These are phyloP conservation scores for Caenorhabditis remanei DNA, from an alignment of 1,140 invertebrate species.

Conservation along the genomic window DNA sequence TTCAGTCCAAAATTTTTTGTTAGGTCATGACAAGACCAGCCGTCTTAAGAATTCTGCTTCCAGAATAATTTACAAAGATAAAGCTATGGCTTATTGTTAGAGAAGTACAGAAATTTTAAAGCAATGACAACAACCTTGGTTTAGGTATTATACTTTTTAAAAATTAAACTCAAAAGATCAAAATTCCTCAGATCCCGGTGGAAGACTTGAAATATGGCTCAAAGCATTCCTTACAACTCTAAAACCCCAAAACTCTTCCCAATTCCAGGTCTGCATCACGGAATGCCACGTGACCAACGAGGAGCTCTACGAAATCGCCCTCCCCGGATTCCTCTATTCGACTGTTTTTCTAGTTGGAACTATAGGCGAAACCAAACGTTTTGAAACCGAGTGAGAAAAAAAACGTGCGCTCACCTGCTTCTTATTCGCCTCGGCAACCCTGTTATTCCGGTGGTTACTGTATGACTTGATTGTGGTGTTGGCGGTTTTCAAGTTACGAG, in stretches of 20 bases:
- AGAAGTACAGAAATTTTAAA: no score
- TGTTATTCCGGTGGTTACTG: slow-evolving; percentile 54
- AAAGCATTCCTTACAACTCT: neutral
- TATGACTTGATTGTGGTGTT: slow-evolving; percentile 58
- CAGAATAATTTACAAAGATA: no score
- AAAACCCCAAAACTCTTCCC: neutral
- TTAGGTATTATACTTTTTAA: no score
- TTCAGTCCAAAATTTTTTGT: no score
- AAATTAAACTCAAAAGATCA: no score
- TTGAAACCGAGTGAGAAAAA: no score
- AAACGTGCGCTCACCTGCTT: slow-evolving; percentile 63
- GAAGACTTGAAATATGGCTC: neutral
- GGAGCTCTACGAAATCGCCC: slow-evolving; percentile 63
- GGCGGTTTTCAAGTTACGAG: slow-evolving; percentile 57
- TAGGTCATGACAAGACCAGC: no score
- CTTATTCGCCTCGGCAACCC: slow-evolving; percentile 68
- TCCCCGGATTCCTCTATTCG: slow-evolving; percentile 66
- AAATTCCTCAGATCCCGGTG: no score
- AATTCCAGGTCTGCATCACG: slow-evolving; percentile 31
- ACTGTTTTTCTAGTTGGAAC: slow-evolving; percentile 68
- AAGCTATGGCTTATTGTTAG: no score
- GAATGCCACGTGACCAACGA: neutral
- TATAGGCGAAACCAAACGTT: no score
- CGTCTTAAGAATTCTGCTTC: no score
- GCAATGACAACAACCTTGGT: no score